Percentiles rank a stretch among this genome's conserved stretches.
These are phyloP conservation scores for Anoplophora glabripennis DNA, from an alignment of 1,140 invertebrate species.

Conservation along the genomic window DNA sequence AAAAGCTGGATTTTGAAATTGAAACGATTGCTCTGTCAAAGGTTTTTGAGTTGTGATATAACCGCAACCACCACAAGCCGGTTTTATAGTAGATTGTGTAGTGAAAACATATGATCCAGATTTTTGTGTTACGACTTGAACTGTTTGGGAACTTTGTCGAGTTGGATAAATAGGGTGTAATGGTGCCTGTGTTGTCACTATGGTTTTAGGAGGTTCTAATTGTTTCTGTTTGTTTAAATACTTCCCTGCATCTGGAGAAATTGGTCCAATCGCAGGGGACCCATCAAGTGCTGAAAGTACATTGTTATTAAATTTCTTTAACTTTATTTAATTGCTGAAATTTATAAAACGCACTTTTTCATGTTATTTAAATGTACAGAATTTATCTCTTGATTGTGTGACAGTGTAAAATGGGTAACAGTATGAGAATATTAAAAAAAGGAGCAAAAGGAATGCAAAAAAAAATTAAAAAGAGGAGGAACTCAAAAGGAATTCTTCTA, in stretches of 20 bases:
- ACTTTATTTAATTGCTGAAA: neutral
- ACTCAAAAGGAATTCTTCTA: no score
- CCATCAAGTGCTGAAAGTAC: constrained; percentile 37
- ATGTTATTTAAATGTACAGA: no score
- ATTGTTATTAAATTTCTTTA: no score
- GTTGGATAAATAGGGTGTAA: neutral
- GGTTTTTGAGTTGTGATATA: constrained; percentile 37
- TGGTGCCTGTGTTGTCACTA: neutral
- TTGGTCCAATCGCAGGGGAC: constrained; percentile 32
- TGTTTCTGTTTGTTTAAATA: constrained; percentile 21
- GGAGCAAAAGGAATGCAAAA: no score
- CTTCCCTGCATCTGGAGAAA: constrained; percentile 33
- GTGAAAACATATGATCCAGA: constrained; percentile 34
- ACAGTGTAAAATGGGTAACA: no score
- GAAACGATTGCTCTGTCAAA: constrained; percentile 25
- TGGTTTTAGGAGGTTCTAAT: constrained; percentile 8
- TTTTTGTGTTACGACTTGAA: constrained; percentile 4
- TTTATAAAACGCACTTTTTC: no score
- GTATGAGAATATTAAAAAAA: no score
- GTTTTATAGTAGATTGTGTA: constrained; percentile 43
- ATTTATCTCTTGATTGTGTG: no score
- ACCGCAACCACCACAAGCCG: constrained; percentile 44
- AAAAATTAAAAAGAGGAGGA: no score
- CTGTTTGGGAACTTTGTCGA: neutral
- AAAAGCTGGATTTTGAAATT: constrained; percentile 34